phyloP scores from a whole-genome alignment of 2,113 vertebrate species.

The Pseudonaja textilis region DNA sequence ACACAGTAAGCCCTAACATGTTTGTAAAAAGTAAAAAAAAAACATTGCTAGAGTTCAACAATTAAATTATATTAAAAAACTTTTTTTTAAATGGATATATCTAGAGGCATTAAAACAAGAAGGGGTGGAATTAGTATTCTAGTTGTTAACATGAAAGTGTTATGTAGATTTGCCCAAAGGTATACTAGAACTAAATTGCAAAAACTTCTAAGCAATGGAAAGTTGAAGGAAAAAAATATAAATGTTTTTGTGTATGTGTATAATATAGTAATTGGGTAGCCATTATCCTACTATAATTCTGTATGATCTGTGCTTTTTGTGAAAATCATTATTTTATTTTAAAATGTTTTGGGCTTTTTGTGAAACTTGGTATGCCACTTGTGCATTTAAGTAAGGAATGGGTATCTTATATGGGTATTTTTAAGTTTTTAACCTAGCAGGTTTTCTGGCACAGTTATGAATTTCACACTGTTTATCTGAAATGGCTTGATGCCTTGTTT shows the following conservation, averaged over 20 bases:
- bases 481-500: not conserved
- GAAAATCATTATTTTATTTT: constrained; percentile 32
- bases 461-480: constrained; percentile 1
- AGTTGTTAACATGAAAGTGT: not conserved
- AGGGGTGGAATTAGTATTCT: not conserved
- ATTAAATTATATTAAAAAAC: not conserved
- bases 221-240: constrained; percentile 22
- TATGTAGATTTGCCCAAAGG: not conserved
- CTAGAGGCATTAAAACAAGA: constrained; percentile 1
- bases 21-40: not conserved
- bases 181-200: not conserved
- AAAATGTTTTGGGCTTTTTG: constrained; percentile 14
- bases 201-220: constrained; percentile 28
- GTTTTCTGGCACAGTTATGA: not conserved
- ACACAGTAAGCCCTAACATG: constrained; percentile 22
- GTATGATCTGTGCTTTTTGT: constrained; percentile 17
- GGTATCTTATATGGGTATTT: constrained; percentile 7
- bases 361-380: constrained; percentile 12
- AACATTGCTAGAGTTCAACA: not conserved
- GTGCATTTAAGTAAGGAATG: constrained; percentile 24
- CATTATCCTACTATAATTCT: constrained; percentile 1
- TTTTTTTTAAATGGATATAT: constrained; percentile 1
- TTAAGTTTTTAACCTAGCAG: not conserved
- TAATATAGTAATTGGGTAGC: constrained; percentile 22
- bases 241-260: not conserved